These are phyloP conservation scores for Wasmannia auropunctata DNA, from an alignment of 1,140 invertebrate species.

Conservation along the genomic window DNA sequence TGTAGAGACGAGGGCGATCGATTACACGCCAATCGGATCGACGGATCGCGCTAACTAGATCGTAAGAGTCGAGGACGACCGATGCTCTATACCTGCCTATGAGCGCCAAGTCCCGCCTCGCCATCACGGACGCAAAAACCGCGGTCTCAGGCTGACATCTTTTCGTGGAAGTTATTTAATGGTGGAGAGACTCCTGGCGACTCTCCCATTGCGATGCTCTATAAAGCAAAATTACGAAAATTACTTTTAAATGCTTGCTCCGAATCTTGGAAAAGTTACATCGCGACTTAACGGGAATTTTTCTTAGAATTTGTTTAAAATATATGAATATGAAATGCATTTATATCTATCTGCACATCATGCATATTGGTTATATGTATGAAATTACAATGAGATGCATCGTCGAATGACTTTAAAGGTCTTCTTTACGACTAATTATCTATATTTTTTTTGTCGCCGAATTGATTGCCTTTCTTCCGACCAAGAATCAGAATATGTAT, in stretches of 20 bases:
- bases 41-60: constrained; percentile 72
- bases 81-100: constrained; percentile 25
- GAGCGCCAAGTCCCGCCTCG: constrained; percentile 54
- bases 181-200: background rate
- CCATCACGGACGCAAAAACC: constrained; percentile 1
- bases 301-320: background rate
- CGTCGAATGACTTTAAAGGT: background rate
- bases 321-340: background rate
- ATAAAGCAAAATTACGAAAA: background rate
- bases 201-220: background rate
- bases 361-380: background rate
- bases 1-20: constrained; percentile 60
- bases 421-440: background rate
- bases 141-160: constrained; percentile 35
- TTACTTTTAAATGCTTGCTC: background rate
- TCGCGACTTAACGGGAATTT: background rate
- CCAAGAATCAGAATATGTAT: background rate
- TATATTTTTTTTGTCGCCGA: background rate
- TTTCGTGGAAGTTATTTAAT: constrained; percentile 56
- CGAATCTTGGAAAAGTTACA: background rate
- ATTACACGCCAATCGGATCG: constrained; percentile 72
- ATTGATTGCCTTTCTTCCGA: background rate
- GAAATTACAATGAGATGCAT: background rate
- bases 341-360: background rate
- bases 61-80: constrained; percentile 44